phyloP scores from a whole-genome alignment of 2,888 invertebrate species.

The Drosophila antonietae region DNA sequence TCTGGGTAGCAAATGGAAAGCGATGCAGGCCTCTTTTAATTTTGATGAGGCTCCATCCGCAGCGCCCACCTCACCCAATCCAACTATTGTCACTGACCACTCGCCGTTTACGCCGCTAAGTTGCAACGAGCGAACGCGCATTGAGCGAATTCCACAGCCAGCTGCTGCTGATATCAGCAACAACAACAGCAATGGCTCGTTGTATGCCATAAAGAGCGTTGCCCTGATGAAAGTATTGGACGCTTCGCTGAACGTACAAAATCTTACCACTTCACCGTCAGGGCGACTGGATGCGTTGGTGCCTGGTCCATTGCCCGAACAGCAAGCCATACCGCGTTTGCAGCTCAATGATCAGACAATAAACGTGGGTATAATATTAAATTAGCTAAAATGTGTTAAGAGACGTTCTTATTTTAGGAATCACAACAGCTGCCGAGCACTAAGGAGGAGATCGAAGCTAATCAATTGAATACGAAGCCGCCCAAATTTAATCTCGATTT shows the following conservation, averaged over 20 bases:
- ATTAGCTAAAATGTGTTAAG: neutral
- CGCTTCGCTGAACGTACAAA: slow-evolving; percentile 77
- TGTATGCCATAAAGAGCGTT: slow-evolving; percentile 64
- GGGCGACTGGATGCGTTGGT: slow-evolving; percentile 82
- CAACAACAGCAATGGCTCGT: slow-evolving; percentile 36
- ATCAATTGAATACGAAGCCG: slow-evolving; percentile 23
- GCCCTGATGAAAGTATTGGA: slow-evolving; percentile 81
- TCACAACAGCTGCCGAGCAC: slow-evolving; percentile 1
- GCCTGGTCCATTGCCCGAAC: slow-evolving; percentile 27
- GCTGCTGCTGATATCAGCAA: slow-evolving; percentile 30
- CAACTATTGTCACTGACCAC: slow-evolving; percentile 3
- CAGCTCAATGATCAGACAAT: slow-evolving; percentile 56
- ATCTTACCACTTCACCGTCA: slow-evolving; percentile 83
- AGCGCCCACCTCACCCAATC: slow-evolving; percentile 22
- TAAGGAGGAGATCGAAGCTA: slow-evolving; percentile 29
- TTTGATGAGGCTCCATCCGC: slow-evolving; percentile 51
- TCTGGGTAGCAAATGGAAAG: slow-evolving; percentile 78
- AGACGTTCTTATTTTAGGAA: slow-evolving; percentile 28
- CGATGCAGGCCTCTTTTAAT: slow-evolving; percentile 71
- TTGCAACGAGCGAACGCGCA: slow-evolving; percentile 74
- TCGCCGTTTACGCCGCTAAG: slow-evolving; percentile 70
- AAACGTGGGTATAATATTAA: slow-evolving; percentile 29
- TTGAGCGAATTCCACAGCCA: slow-evolving; percentile 52
- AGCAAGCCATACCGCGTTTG: slow-evolving; percentile 30
- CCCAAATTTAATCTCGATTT: slow-evolving; percentile 42